These are phyloP conservation scores for Ips nitidus DNA, from an alignment of 1,140 invertebrate species.

Conservation along the genomic window DNA sequence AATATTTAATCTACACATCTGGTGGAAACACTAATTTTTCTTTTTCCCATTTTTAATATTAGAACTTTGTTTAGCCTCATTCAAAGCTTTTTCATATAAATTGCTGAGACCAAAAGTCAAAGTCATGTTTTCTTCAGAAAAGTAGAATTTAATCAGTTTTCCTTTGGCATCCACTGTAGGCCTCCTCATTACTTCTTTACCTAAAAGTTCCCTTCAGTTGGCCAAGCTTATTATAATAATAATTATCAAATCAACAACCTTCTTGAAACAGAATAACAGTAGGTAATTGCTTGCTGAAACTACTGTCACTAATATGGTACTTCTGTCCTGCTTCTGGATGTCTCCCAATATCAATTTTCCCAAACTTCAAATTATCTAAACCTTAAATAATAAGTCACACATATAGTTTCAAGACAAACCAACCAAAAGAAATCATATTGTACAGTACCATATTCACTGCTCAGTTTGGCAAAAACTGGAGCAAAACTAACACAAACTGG, in stretches of 20 bases:
- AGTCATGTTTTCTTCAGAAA: conserved; percentile 85
- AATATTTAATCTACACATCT: background rate
- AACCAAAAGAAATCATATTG: background rate
- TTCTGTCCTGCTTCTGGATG: conserved; percentile 86
- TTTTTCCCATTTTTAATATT: conserved; percentile 25
- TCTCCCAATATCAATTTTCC: conserved; percentile 93
- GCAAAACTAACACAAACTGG: conserved; percentile 92
- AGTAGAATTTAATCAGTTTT: conserved; percentile 77
- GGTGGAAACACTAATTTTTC: conserved; percentile 3
- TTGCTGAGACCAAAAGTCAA: conserved; percentile 89
- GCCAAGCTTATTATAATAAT: background rate
- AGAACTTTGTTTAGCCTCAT: conserved; percentile 50
- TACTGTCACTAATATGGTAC: conserved; percentile 84
- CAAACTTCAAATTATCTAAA: conserved; percentile 91
- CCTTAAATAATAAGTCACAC: conserved; percentile 6
- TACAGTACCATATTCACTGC: conserved; percentile 67
- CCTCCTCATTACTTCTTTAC: conserved; percentile 79
- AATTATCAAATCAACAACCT: conserved; percentile 2
- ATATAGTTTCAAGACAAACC: background rate
- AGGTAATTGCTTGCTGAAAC: conserved; percentile 90
- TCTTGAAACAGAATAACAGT: conserved; percentile 89
- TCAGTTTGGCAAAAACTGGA: conserved; percentile 85
- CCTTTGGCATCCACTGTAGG: conserved; percentile 79
- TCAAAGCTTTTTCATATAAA: conserved; percentile 79
- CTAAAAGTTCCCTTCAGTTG: conserved; percentile 48